Evolutionary conservation across 1,140 invertebrate genomes (phyloP).

Genomic region (Rhagoletis zephyria): DNA sequence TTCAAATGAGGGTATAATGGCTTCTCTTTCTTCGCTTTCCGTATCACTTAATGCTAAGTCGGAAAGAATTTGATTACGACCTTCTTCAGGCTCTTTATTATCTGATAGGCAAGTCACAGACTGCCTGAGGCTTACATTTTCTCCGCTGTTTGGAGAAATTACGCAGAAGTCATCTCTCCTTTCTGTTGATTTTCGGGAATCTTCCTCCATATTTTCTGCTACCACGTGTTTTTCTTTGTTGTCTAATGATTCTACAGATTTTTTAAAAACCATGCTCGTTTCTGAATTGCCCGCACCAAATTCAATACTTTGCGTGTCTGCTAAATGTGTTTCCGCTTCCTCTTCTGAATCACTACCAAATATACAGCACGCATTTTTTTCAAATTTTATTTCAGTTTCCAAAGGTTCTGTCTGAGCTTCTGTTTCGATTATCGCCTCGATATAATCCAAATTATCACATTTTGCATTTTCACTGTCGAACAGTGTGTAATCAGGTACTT

Average conservation of each 20-base stretch:
- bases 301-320: not conserved
- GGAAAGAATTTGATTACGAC: too few relatives aligned
- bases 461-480: not conserved
- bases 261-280: not conserved
- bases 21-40: not conserved
- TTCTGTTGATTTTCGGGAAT: not conserved
- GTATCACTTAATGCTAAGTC: not conserved
- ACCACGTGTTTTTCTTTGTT: not conserved
- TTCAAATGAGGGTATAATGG: not conserved
- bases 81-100: not conserved
- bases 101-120: not conserved
- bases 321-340: not conserved
- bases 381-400: too few relatives aligned
- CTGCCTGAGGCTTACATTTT: not conserved
- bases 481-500: not conserved
- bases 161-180: not conserved
- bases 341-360: conserved; percentile 39
- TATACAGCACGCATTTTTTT: not conserved
- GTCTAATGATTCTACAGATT: not conserved
- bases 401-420: not conserved
- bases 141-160: too few relatives aligned
- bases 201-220: not conserved
- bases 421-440: not conserved
- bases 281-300: not conserved
- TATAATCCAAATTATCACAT: not conserved